Evolutionary conservation across 2,113 vertebrate genomes (phyloP).

Genomic region (Myxocyprinus asiaticus): DNA sequence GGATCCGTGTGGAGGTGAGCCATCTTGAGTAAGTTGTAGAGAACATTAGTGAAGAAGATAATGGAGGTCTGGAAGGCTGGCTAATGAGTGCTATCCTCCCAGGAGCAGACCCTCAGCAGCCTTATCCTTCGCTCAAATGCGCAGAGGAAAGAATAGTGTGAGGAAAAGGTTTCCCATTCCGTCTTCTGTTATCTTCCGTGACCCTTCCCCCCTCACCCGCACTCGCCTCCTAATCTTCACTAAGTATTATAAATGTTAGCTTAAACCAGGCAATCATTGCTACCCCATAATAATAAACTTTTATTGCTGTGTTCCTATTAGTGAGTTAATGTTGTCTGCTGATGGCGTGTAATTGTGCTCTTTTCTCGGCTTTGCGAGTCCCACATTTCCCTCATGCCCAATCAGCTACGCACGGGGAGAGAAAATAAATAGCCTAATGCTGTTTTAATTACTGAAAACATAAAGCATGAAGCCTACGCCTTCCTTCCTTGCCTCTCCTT

Average conservation of each 20-base stretch:
- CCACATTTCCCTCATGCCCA: conserved; percentile 83
- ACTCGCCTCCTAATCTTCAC: conserved; percentile 82
- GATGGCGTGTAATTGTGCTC: conserved; percentile 85
- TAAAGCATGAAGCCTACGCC: conserved; percentile 62
- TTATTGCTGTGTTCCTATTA: conserved; percentile 82
- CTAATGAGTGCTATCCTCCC: conserved; percentile 78
- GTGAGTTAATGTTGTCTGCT: conserved; percentile 91
- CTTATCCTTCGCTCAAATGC: conserved; percentile 18
- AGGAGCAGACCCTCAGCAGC: conserved; percentile 43
- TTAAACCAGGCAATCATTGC: conserved; percentile 85
- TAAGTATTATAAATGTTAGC: conserved; percentile 92
- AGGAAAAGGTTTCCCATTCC: conserved; percentile 17
- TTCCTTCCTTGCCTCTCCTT: conserved; percentile 32
- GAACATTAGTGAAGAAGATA: conserved; percentile 84
- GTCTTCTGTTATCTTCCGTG: conserved; percentile 20
- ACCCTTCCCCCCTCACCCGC: conserved; percentile 65
- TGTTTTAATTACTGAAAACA: conserved; percentile 71
- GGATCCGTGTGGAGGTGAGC: conserved; percentile 81
- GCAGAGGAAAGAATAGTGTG: conserved; percentile 29
- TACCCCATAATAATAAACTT: conserved; percentile 86
- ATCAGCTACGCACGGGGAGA: conserved; percentile 82
- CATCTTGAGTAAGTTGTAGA: conserved; percentile 78
- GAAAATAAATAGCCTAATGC: conserved; percentile 72
- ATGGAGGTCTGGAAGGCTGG: conserved; percentile 80
- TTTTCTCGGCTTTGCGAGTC: conserved; percentile 75